These are phyloP conservation scores for Conger conger DNA, from an alignment of 2,113 vertebrate genomes.

Conservation along the genomic window DNA sequence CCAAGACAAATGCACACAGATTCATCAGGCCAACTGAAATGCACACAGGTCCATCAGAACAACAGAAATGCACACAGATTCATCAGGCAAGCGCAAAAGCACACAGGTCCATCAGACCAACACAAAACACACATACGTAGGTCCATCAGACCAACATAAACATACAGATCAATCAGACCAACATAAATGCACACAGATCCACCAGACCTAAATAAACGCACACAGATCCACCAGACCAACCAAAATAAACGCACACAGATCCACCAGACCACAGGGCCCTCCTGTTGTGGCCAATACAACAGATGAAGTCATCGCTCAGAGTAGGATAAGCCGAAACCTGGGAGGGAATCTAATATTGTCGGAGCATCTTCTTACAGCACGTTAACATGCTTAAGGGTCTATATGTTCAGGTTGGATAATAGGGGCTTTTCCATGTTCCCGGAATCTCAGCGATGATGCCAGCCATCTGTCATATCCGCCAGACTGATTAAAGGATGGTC, in stretches of 20 bases:
- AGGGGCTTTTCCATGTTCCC: constrained; percentile 1
- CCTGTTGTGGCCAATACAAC: neutral
- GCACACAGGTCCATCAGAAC: too few species aligned
- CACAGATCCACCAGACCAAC: too few species aligned
- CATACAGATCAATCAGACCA: too few species aligned
- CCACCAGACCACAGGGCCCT: neutral
- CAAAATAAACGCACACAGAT: neutral
- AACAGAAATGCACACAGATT: neutral
- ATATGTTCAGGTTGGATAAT: neutral
- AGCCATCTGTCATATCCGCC: constrained; percentile 12
- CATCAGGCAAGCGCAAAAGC: too few species aligned
- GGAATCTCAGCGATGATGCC: neutral
- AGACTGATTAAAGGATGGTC: neutral
- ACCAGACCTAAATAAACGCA: too few species aligned
- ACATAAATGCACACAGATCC: too few species aligned
- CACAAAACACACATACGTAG: neutral
- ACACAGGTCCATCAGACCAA: neutral
- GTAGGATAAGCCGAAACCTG: neutral
- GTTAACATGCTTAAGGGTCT: neutral
- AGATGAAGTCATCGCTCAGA: neutral
- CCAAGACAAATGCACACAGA: neutral
- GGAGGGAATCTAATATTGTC: neutral
- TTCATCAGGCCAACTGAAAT: neutral
- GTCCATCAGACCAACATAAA: neutral
- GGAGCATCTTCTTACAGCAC: neutral